phyloP scores from a whole-genome alignment of 2,113 vertebrate species.

The Archocentrus centrarchus region DNA sequence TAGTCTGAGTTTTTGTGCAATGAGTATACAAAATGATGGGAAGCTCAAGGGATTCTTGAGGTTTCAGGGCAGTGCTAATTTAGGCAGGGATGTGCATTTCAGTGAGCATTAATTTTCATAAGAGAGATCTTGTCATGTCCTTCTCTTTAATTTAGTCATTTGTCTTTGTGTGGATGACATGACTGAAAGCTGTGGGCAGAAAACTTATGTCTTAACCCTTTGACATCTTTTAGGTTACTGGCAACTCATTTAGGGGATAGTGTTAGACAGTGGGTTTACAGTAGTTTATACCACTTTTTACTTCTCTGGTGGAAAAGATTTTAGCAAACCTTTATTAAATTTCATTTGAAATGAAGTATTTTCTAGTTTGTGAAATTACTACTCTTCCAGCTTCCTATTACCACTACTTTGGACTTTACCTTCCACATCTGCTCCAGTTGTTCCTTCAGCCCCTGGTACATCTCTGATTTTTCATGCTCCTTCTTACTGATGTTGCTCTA shows the following conservation, averaged over 20 bases:
- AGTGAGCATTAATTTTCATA: slow-evolving; percentile 4
- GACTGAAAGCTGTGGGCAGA: background rate
- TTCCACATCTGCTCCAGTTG: too few species aligned
- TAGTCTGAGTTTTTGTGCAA: slow-evolving; percentile 45
- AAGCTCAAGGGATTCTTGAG: slow-evolving; percentile 31
- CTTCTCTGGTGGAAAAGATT: background rate
- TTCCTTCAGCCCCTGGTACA: too few species aligned
- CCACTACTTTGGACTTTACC: too few species aligned
- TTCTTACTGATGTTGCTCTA: too few species aligned
- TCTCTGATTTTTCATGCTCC: too few species aligned
- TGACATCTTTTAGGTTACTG: background rate
- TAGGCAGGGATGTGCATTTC: slow-evolving; percentile 12
- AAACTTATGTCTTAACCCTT: background rate
- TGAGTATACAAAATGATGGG: slow-evolving; percentile 26
- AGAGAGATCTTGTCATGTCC: background rate
- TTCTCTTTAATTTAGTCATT: slow-evolving; percentile 6
- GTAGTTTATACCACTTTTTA: background rate
- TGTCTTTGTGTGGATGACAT: background rate
- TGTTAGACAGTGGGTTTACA: background rate
- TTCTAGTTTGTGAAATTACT: background rate
- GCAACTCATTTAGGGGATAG: background rate
- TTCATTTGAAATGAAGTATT: background rate
- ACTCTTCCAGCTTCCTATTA: too few species aligned
- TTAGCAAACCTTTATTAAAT: background rate
- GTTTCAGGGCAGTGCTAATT: slow-evolving; percentile 26